Conservation (phyloP, 92 coral and sea anemone genomes). For the Hydrozoanthus gracilis region DNA sequence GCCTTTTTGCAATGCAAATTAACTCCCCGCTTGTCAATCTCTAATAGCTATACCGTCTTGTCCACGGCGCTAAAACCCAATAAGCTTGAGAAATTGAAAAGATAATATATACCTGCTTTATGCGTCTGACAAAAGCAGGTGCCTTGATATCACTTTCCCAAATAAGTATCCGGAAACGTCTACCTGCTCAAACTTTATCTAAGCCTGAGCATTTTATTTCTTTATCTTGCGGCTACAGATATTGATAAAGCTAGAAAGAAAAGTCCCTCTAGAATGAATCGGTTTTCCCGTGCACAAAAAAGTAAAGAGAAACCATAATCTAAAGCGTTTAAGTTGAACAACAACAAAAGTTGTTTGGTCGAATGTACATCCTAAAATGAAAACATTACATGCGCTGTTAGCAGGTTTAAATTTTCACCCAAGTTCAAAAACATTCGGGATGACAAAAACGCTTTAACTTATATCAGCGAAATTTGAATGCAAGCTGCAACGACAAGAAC, state of each 20-base stretch:
- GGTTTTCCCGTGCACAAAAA: background rate
- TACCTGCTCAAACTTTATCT: background rate
- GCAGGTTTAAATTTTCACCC: background rate
- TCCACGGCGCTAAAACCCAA: background rate
- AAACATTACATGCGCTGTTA: constrained; percentile 4
- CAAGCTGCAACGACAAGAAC: background rate
- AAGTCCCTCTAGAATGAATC: no score
- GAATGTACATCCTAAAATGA: background rate
- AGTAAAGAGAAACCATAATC: background rate
- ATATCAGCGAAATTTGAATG: no score
- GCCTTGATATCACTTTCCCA: constrained; percentile 28
- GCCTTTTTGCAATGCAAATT: constrained; percentile 30
- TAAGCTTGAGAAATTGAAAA: background rate
- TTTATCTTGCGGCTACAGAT: background rate
- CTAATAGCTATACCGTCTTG: background rate
- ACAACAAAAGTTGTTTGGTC: background rate
- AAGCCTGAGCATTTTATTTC: background rate
- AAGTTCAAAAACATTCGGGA: background rate
- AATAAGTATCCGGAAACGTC: constrained; percentile 14
- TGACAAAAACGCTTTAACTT: background rate
- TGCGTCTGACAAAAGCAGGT: constrained; percentile 45
- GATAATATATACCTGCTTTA: constrained; percentile 41
- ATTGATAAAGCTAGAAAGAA: background rate
- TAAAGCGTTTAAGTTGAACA: background rate
- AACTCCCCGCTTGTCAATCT: constrained; percentile 24